phyloP scores from a whole-genome alignment of 1,140 invertebrate genomes.

The Cyclina sinensis region DNA sequence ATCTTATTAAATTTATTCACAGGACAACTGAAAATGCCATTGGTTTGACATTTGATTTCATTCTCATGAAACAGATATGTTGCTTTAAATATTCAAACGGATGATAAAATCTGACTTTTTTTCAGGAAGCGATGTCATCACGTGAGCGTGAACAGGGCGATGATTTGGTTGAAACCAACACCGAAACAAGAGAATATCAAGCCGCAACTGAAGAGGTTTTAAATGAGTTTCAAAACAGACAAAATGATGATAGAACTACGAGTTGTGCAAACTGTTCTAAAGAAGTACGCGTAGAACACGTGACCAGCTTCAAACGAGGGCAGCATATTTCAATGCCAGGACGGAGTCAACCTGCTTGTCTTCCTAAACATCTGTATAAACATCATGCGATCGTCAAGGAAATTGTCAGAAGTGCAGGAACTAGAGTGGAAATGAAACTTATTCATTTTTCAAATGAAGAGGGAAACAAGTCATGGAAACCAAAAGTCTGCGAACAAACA shows the following conservation, averaged over 20 bases:
- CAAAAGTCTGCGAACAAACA: not conserved
- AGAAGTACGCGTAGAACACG: not conserved
- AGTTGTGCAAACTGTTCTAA: slow-evolving; percentile 45
- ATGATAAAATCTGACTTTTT: no score
- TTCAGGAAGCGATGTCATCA: no score
- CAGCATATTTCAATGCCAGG: slow-evolving; percentile 60
- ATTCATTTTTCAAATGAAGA: slow-evolving; percentile 37
- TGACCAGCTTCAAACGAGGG: slow-evolving; percentile 1
- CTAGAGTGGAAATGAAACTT: not conserved
- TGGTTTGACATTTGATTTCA: no score
- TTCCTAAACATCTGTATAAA: not conserved
- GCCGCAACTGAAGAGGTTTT: not conserved
- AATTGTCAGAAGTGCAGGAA: not conserved
- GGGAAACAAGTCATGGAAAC: no score
- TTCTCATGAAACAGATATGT: no score
- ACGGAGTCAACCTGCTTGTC: not conserved
- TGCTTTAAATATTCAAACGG: no score
- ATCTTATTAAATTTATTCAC: no score
- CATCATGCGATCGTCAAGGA: slow-evolving; percentile 47
- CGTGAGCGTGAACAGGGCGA: no score
- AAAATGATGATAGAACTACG: not conserved
- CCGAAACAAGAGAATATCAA: not conserved
- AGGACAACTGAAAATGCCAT: no score
- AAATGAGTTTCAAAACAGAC: not conserved
- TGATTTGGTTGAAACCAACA: no score